Evolutionary conservation across 2,113 vertebrate species (phyloP).

Genomic region (Albula goreensis): DNA sequence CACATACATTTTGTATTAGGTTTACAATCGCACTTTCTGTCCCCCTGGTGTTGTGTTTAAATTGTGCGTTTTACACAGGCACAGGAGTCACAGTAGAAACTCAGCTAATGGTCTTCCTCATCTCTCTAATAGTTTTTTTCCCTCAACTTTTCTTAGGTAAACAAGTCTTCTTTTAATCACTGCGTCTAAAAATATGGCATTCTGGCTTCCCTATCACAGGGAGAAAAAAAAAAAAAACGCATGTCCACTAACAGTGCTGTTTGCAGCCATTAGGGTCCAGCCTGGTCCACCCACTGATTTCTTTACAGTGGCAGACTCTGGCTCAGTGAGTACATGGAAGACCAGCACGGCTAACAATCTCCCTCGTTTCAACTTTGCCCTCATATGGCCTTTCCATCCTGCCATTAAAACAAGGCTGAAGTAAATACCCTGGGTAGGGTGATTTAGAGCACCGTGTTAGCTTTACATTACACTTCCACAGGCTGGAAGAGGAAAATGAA

Average conservation of each 20-base stretch:
- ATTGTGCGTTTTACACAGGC: too few relatives aligned
- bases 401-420: neutral
- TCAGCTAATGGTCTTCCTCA: too few relatives aligned
- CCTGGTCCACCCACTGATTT: neutral
- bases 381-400: neutral
- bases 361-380: neutral
- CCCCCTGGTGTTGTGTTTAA: too few relatives aligned
- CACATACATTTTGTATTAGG: too few relatives aligned
- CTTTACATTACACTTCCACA: neutral
- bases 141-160: neutral
- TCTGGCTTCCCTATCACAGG: neutral
- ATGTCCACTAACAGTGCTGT: neutral
- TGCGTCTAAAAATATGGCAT: neutral
- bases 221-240: neutral
- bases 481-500: neutral
- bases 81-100: too few relatives aligned
- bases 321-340: neutral
- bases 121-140: neutral
- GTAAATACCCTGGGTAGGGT: neutral
- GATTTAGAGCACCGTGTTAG: neutral
- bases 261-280: neutral
- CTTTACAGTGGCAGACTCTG: neutral
- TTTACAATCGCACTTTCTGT: too few relatives aligned
- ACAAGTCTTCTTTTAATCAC: neutral
- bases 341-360: neutral